Base-by-base conservation (phyloP, 2,113 vertebrate species). In the Psettodes erumei region DNA sequence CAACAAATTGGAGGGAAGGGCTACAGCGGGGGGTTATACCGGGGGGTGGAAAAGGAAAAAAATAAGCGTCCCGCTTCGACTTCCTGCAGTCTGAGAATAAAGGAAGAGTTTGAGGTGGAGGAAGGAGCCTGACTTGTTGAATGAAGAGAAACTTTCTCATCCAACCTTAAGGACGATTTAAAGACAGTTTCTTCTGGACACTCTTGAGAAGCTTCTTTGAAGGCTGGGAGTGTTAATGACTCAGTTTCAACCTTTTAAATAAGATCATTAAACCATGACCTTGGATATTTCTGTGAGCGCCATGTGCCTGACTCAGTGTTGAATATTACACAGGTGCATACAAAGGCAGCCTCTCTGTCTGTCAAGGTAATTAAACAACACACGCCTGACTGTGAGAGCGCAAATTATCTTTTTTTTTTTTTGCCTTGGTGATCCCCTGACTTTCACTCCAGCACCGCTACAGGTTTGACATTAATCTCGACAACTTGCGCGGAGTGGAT, bases 1-100 rank as follows among this genome's bases (percentile, higher is more conserved):
- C 80, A 95, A 94, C 91, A 95, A 93, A 94, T 93, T 93, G 92
- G 91, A 90, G 92, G 93, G 82, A 84, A 90, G 94, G 89, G 77
- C 43, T 70, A 25, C 47, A 5, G 61, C 27, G 51, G 70, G 69
- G 65, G 65, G 70, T 62, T 63, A n/a, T n/a, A n/a, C n/a, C 53
- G 18, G 30, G 30, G 18, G 54, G 10, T 18, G 7, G 8, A 10
- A n/a, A 10, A 38, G 55, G 33, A 37, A 23, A 37, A 30, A 50
- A 56, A 40, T 3, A 15, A 55, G 45, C 33, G 53, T 67, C 90
- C 92, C 11, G 32, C 61, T 56, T 28, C 42, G 58, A 70, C 80
- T 84, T 86, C 73, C 81, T 70, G 66, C 38, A 33, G 42, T 60
- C 43, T 9, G 11, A 45, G 56, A 48, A 28, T 61, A 48, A 74